Conservation (phyloP, 2,888 invertebrate species). For the Sialis lutaria region DNA sequence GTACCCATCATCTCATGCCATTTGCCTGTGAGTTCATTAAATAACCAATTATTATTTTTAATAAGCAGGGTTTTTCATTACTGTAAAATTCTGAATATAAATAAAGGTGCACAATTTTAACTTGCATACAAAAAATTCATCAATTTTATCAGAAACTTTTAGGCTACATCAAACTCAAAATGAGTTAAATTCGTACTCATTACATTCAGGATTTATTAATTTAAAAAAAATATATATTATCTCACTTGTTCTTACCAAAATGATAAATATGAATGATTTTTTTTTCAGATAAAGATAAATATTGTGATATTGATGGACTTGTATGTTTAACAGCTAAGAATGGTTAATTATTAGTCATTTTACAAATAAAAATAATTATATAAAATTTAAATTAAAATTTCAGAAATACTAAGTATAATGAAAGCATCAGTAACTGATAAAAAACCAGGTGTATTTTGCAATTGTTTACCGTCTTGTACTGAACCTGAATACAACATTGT, state of each 20-base stretch:
- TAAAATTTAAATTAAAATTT: constrained; percentile 7
- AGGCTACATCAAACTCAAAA: too few relatives aligned
- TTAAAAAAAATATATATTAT: too few relatives aligned
- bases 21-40: constrained; percentile 26
- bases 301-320: constrained; percentile 35
- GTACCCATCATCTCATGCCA: constrained; percentile 44
- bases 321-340: constrained; percentile 32
- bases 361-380: constrained; percentile 1
- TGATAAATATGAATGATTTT: constrained; percentile 6
- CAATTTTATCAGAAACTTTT: too few relatives aligned
- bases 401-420: constrained; percentile 26
- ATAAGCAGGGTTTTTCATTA: too few relatives aligned
- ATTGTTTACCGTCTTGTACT: constrained; percentile 40
- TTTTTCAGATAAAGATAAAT: constrained; percentile 25
- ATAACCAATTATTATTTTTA: too few relatives aligned
- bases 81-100: too few relatives aligned
- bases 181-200: too few relatives aligned
- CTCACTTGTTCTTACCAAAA: too few relatives aligned
- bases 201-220: too few relatives aligned
- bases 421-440: constrained; percentile 15
- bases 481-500: constrained; percentile 37
- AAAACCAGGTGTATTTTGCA: constrained; percentile 23
- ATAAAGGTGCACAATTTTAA: too few relatives aligned
- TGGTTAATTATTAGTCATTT: constrained; percentile 17
- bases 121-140: too few relatives aligned